A percentile compares a stretch with the other conserved stretches of the same genome.
These are phyloP conservation scores for Catalaphyllia jardinei DNA, from an alignment of 64 coral and sea anemone genomes.

Conservation along the genomic window DNA sequence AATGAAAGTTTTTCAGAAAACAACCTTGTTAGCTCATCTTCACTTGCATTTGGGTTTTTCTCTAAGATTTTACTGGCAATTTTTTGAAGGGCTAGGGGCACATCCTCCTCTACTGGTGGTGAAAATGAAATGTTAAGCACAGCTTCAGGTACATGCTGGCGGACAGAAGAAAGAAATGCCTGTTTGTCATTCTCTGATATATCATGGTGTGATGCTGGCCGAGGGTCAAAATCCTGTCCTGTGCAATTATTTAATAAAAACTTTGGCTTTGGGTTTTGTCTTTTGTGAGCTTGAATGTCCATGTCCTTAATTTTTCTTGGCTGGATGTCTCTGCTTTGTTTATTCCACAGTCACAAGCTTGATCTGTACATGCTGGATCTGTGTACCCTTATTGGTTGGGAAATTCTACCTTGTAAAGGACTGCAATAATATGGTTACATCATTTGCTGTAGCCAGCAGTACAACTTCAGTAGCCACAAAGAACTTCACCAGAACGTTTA, in stretches of 20 bases:
- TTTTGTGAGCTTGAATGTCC: conserved; percentile 49
- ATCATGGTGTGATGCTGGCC: neutral
- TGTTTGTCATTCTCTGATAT: conserved; percentile 9
- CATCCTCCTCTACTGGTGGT: conserved; percentile 20
- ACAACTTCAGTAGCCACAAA: conserved; percentile 48
- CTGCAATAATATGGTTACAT: conserved; percentile 55
- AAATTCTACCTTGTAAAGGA: conserved; percentile 58
- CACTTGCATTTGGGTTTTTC: conserved; percentile 34
- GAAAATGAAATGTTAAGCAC: conserved; percentile 41
- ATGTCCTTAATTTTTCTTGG: conserved; percentile 54
- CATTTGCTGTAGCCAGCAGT: conserved; percentile 56
- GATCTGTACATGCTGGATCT: conserved; percentile 38
- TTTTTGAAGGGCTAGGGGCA: conserved; percentile 15
- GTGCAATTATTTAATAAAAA: conserved; percentile 29
- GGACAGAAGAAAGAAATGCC: neutral
- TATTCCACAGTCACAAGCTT: conserved; percentile 44
- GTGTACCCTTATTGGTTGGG: conserved; percentile 54
- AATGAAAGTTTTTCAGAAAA: conserved; percentile 61
- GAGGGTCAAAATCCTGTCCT: conserved; percentile 26
- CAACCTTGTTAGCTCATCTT: conserved; percentile 7
- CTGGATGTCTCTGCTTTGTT: conserved; percentile 22
- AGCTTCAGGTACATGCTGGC: conserved; percentile 36
- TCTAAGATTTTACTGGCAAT: conserved; percentile 32
- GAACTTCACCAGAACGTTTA: conserved; percentile 27
- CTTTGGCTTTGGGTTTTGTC: conserved; percentile 35